phyloP scores from a whole-genome alignment of 2,113 vertebrate genomes.

The Pelecanoides urinatrix region DNA sequence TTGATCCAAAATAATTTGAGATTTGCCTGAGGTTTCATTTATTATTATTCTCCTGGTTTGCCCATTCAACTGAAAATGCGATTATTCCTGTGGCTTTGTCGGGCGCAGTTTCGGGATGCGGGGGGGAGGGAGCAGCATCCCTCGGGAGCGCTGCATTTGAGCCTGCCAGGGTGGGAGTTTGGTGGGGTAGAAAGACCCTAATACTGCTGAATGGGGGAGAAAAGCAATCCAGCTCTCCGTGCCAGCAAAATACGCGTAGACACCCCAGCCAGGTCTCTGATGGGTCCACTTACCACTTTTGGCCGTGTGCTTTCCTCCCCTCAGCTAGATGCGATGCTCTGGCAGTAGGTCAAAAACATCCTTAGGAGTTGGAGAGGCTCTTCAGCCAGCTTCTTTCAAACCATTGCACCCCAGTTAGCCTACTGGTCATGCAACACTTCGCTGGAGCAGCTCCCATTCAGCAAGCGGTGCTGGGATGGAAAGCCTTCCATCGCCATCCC shows the following conservation, averaged over 20 bases:
- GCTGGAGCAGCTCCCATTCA: fast-evolving
- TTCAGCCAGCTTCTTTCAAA: neutral
- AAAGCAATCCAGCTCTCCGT: neutral
- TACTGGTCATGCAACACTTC: fast-evolving
- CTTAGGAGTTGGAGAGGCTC: neutral
- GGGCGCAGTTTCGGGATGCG: neutral
- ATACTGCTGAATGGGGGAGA: neutral
- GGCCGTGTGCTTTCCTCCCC: too few species aligned
- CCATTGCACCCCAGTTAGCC: neutral
- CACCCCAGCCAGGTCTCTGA: neutral
- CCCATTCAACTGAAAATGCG: neutral
- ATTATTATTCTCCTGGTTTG: neutral
- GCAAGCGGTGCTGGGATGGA: neutral
- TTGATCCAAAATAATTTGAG: neutral
- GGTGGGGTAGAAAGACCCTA: neutral
- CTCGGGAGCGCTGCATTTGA: neutral
- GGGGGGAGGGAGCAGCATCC: neutral
- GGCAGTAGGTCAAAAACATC: neutral
- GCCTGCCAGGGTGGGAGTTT: too few species aligned
- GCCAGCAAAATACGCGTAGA: neutral
- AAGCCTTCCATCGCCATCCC: neutral
- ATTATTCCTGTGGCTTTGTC: neutral
- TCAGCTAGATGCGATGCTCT: neutral
- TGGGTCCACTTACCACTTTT: neutral
- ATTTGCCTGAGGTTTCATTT: neutral